Conservation (phyloP, 2,113 vertebrate genomes). For the Circaetus cinerascens region DNA sequence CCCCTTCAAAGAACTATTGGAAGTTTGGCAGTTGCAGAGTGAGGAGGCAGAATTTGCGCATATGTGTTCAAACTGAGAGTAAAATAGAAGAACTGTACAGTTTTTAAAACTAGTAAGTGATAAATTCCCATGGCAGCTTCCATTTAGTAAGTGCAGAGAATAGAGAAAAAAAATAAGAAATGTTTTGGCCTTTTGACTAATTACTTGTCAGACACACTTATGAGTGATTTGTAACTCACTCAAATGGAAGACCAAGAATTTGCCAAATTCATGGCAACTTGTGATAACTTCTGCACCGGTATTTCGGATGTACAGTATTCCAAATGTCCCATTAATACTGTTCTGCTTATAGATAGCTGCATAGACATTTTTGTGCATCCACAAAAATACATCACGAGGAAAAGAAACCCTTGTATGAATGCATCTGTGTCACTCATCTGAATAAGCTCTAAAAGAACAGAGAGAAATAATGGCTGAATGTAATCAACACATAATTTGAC, state of each 20-base stretch:
- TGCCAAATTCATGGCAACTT: not conserved
- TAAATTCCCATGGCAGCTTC: not conserved
- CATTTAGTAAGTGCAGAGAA: not conserved
- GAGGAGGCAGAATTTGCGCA: not conserved
- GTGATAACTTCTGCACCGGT: not conserved
- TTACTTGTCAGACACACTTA: not conserved
- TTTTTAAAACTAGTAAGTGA: not conserved
- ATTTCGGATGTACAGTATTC: not conserved
- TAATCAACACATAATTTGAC: not conserved
- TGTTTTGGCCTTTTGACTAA: not conserved
- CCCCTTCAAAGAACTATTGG: not conserved
- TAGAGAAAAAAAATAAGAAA: not conserved
- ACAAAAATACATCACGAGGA: not conserved
- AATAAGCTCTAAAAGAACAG: not conserved
- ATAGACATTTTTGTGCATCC: not conserved
- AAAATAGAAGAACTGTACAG: not conserved
- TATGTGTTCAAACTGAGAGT: not conserved
- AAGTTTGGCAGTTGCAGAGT: not conserved
- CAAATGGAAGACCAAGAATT: not conserved
- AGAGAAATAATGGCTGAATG: not conserved
- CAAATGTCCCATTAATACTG: not conserved
- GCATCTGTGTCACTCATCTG: not conserved
- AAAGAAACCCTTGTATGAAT: not conserved
- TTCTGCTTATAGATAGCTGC: not conserved
- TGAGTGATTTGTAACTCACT: not conserved